Percentiles rank a stretch among this genome's conserved stretches.
phyloP scores from a whole-genome alignment of 2,797 vertebrate species.

The Anas bahamensis region DNA sequence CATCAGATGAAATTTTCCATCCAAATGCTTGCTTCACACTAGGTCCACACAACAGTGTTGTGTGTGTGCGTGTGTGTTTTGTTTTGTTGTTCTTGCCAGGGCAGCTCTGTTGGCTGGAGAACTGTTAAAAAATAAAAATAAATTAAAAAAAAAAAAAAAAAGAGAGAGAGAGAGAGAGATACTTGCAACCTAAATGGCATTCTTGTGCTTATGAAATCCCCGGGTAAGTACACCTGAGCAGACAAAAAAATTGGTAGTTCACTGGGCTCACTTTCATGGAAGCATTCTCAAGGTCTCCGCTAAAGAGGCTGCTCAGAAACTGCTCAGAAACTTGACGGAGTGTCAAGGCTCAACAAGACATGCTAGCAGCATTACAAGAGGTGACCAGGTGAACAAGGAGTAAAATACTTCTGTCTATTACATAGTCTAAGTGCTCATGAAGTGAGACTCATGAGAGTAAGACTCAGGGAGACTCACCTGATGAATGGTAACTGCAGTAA shows the following conservation, averaged over 20 bases:
- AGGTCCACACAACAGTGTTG: neutral
- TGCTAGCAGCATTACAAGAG: fast-evolving
- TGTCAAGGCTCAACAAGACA: fast-evolving
- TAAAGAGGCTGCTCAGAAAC: neutral
- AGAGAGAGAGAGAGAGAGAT: neutral
- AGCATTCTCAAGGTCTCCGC: fast-evolving
- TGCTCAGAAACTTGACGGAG: fast-evolving
- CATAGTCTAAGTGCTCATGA: neutral
- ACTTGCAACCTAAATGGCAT: neutral
- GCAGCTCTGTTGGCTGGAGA: neutral
- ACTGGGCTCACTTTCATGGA: neutral
- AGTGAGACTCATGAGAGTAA: neutral
- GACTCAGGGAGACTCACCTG: neutral
- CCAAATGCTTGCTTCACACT: neutral
- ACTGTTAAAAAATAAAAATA: neutral
- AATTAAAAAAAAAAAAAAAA: neutral
- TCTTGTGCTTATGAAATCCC: neutral
- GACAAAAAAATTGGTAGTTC: neutral
- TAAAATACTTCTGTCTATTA: neutral
- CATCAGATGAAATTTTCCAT: neutral
- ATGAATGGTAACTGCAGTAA: neutral
- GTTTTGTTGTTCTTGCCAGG: neutral
- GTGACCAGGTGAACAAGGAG: neutral
- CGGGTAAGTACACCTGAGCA: neutral
- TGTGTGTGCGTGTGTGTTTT: neutral